phyloP scores from a whole-genome alignment of 1,140 invertebrate species.

The Calliopsis andreniformis region DNA sequence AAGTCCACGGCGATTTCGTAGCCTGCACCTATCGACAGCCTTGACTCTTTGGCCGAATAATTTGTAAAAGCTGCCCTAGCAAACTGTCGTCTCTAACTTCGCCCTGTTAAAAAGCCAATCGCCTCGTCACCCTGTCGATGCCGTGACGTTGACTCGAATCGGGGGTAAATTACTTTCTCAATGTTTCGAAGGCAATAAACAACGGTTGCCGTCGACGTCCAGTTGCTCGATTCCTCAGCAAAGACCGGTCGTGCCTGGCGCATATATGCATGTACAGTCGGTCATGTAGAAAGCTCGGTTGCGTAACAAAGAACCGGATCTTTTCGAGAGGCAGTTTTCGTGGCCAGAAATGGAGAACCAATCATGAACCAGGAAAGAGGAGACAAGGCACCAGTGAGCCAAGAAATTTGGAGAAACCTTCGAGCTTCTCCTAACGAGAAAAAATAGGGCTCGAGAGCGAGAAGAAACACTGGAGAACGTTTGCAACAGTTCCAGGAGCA shows the following conservation, averaged over 20 bases:
- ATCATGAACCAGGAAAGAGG: not conserved
- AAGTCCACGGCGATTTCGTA: too few species aligned
- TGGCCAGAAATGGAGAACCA: not conserved
- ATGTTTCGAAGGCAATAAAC: constrained; percentile 68
- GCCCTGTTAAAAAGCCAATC: too few species aligned
- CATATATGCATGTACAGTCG: constrained; percentile 53
- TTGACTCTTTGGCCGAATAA: too few species aligned
- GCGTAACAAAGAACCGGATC: constrained; percentile 67
- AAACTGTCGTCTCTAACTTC: too few species aligned
- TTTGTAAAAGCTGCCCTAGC: too few species aligned
- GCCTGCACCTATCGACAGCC: too few species aligned
- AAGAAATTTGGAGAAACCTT: constrained; percentile 55
- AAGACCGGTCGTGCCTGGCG: constrained; percentile 61
- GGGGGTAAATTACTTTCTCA: constrained; percentile 63
- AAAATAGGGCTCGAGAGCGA: not conserved
- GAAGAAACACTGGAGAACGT: not conserved
- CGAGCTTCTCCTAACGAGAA: not conserved
- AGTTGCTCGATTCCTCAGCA: constrained; percentile 56
- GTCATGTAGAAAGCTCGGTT: constrained; percentile 75
- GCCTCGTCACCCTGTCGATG: too few species aligned
- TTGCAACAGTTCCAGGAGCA: constrained; percentile 4
- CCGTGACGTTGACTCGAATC: not conserved
- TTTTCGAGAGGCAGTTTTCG: constrained; percentile 62
- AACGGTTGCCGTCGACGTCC: constrained; percentile 27
- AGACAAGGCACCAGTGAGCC: not conserved